These are phyloP conservation scores for Paracyclopina nana DNA, from an alignment of 1,140 invertebrate species.

Conservation along the genomic window DNA sequence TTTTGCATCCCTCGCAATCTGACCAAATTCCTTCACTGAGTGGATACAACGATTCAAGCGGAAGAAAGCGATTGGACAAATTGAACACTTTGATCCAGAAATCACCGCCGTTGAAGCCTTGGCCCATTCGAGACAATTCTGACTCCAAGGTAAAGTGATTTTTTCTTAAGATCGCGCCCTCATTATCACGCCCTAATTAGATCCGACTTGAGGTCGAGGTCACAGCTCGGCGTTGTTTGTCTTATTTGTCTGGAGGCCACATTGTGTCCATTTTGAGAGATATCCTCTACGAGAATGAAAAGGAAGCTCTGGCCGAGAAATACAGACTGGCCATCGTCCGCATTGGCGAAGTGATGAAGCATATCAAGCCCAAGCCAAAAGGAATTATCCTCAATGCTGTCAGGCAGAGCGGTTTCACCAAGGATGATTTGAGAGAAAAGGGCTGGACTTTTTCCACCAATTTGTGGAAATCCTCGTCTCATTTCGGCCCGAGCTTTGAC, in stretches of 20 bases:
- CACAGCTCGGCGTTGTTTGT: neutral
- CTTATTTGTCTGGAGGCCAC: constrained; percentile 7
- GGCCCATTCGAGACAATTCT: too few relatives aligned
- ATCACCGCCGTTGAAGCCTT: neutral
- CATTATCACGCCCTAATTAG: neutral
- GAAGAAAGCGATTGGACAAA: neutral
- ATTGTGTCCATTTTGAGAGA: constrained; percentile 4
- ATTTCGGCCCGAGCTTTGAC: too few relatives aligned
- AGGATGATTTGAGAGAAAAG: constrained; percentile 3
- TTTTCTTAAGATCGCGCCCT: neutral
- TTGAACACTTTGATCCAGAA: constrained; percentile 1
- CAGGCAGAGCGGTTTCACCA: constrained; percentile 1
- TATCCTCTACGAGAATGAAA: constrained; percentile 4
- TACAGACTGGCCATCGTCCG: constrained; percentile 1
- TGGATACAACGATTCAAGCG: neutral
- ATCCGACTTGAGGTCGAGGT: constrained; percentile 2
- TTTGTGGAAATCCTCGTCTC: too few relatives aligned
- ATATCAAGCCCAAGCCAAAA: constrained; percentile 10
- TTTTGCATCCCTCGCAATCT: neutral
- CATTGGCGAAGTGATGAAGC: neutral
- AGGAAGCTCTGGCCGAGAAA: neutral
- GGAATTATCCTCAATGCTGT: neutral
- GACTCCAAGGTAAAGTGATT: too few relatives aligned
- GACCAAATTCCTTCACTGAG: neutral
- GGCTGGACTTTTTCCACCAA: neutral